Conservation (phyloP, 2,888 invertebrate species). For the Dinocampus coccinellae region DNA sequence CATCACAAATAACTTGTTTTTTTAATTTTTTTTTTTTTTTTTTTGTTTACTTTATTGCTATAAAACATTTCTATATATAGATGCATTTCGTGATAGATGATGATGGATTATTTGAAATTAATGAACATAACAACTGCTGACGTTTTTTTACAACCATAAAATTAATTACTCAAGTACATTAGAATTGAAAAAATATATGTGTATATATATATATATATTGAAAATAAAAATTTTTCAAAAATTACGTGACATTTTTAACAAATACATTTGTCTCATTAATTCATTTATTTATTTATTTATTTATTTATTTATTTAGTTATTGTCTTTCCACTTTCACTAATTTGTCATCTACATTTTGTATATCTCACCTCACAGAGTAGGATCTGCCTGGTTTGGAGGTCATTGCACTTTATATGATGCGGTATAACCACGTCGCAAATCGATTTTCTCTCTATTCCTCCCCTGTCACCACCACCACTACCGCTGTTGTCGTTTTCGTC, state of each 20-base stretch:
- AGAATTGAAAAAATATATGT: not conserved
- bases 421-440: conserved; percentile 45
- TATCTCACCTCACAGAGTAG: conserved; percentile 59
- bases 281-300: too few relatives aligned
- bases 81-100: conserved; percentile 11
- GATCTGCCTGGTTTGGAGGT: conserved; percentile 64
- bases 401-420: conserved; percentile 60
- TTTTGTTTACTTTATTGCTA: not conserved
- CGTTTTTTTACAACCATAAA: not conserved
- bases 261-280: too few relatives aligned
- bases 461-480: too few relatives aligned
- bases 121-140: not conserved
- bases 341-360: conserved; percentile 40
- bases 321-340: not conserved
- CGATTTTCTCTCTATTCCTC: conserved; percentile 51
- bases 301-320: too few relatives aligned
- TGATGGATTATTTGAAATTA: not conserved
- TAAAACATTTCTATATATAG: conserved; percentile 1
- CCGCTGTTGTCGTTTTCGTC: conserved; percentile 35
- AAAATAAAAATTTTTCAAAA: not conserved
- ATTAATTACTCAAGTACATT: not conserved
- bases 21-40: not conserved
- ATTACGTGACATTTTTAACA: not conserved
- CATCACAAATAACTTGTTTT: not conserved
- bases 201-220: not conserved